A percentile compares a stretch with the other conserved stretches of the same genome.
phyloP scores from a whole-genome alignment of 2,113 vertebrate species.

The Brachypteracias leptosomus region DNA sequence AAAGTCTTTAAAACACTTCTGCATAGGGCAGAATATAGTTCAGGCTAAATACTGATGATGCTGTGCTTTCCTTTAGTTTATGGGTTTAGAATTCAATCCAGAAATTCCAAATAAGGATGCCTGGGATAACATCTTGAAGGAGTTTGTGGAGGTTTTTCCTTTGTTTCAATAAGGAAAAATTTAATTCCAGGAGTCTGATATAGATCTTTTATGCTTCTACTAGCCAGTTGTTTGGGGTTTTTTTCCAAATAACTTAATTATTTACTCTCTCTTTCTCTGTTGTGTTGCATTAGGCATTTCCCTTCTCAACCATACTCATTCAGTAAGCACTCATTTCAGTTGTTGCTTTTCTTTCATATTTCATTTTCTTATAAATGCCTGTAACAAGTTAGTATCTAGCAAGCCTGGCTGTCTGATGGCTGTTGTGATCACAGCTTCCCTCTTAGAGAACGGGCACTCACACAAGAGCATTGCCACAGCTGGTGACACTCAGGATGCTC shows the following conservation, averaged over 20 bases:
- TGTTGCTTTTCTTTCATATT: background rate
- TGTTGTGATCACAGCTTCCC: background rate
- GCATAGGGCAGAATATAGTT: background rate
- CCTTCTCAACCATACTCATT: background rate
- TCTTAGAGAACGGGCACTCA: rapidly evolving
- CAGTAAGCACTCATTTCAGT: background rate
- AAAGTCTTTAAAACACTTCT: background rate
- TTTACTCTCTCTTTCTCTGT: background rate
- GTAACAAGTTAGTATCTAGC: background rate
- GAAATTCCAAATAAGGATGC: background rate
- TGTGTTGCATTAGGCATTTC: background rate
- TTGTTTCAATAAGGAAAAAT: background rate
- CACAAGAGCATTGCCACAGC: rapidly evolving
- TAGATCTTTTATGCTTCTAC: background rate
- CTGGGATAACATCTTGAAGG: background rate
- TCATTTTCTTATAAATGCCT: background rate
- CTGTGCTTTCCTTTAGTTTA: background rate
- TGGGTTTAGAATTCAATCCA: background rate
- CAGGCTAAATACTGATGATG: background rate
- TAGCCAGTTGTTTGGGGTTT: background rate
- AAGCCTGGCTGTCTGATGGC: rapidly evolving
- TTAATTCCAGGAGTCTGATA: background rate
- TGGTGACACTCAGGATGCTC: background rate
- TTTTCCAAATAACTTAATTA: background rate
- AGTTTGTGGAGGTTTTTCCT: background rate